These are phyloP conservation scores for Conus canariensis DNA, from an alignment of 2,888 invertebrate genomes.

Conservation along the genomic window DNA sequence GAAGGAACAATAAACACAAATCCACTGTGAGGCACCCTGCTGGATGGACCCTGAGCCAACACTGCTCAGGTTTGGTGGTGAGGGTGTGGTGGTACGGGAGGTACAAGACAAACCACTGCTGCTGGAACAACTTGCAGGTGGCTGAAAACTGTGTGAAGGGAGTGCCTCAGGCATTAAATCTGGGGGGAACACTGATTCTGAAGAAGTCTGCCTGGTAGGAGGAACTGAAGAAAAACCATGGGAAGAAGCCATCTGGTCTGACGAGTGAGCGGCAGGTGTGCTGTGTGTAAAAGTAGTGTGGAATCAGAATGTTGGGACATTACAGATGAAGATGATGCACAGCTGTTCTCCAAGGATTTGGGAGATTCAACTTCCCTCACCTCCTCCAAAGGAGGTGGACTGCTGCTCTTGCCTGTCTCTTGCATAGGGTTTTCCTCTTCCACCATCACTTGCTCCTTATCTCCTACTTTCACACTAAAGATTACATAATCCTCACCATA, in stretches of 20 bases:
- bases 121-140: neutral
- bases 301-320: neutral
- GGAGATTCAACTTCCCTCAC: neutral
- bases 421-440: neutral
- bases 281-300: neutral
- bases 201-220: neutral
- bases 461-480: conserved; percentile 61
- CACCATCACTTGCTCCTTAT: conserved; percentile 46
- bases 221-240: neutral
- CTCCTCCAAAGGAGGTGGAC: neutral
- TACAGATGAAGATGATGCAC: neutral
- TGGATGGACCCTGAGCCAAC: neutral
- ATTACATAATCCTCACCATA: conserved; percentile 51
- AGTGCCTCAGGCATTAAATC: conserved; percentile 15
- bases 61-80: conserved; percentile 35
- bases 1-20: conserved; percentile 70
- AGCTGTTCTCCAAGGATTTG: neutral
- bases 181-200: conserved; percentile 11
- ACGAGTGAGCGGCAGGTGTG: neutral
- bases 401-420: neutral
- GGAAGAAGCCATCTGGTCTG: neutral
- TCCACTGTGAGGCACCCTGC: conserved; percentile 65
- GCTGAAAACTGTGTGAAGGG: neutral
- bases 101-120: neutral
- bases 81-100: conserved; percentile 35